These are phyloP conservation scores for Microctonus hyperodae DNA, from an alignment of 2,888 invertebrate genomes.

Conservation along the genomic window DNA sequence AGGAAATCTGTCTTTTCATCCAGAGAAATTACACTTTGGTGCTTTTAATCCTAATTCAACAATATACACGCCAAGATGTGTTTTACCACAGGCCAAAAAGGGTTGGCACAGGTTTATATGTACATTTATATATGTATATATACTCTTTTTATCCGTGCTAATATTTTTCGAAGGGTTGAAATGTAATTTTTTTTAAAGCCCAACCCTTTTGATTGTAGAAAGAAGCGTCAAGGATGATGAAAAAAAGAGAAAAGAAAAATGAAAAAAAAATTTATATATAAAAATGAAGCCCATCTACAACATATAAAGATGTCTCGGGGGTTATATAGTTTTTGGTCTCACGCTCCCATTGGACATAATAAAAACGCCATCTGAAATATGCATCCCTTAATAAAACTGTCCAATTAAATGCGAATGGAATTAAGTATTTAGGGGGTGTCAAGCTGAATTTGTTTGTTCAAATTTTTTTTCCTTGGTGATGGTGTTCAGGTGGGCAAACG, in stretches of 20 bases:
- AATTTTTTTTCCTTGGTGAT: constrained; percentile 25
- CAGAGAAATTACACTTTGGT: constrained; percentile 57
- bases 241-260: constrained; percentile 20
- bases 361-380: constrained; percentile 63
- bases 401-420: constrained; percentile 62
- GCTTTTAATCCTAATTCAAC: constrained; percentile 58
- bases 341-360: constrained; percentile 60
- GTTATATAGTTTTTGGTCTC: constrained; percentile 29
- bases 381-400: constrained; percentile 63
- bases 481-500: constrained; percentile 38
- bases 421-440: constrained; percentile 60
- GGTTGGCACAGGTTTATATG: too few species aligned
- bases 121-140: constrained; percentile 19
- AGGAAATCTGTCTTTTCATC: constrained; percentile 36
- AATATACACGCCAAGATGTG: constrained; percentile 45
- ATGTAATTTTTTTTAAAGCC: constrained; percentile 60
- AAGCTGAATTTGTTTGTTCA: constrained; percentile 40
- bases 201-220: constrained; percentile 30
- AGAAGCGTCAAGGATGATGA: constrained; percentile 30
- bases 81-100: constrained; percentile 40
- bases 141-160: constrained; percentile 48
- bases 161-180: constrained; percentile 60
- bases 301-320: constrained; percentile 18
- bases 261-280: constrained; percentile 3
- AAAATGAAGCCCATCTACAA: constrained; percentile 12